These are phyloP conservation scores for Gouania willdenowi DNA, from an alignment of 2,797 vertebrate species.

Conservation along the genomic window DNA sequence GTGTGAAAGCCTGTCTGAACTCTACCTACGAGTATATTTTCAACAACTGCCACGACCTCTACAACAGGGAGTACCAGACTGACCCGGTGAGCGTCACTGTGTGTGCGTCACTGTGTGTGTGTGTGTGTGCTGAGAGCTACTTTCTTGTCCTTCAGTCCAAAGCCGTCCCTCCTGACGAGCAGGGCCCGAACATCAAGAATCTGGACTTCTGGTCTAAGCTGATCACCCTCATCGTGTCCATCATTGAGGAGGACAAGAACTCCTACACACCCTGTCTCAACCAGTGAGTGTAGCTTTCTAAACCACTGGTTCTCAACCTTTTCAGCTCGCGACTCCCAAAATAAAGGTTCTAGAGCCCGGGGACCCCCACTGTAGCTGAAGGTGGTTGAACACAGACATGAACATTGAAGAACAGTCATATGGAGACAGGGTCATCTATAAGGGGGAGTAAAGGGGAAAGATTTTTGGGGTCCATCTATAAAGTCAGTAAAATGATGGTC, in stretches of 20 bases:
- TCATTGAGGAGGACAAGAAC: conserved; percentile 98
- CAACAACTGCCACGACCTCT: conserved; percentile 95
- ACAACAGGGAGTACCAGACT: conserved; percentile 90
- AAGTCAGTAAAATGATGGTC: no score
- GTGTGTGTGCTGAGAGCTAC: no score
- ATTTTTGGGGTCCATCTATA: no score
- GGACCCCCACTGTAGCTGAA: no score
- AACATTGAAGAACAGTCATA: no score
- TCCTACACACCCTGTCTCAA: conserved; percentile 96
- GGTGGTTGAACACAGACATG: no score
- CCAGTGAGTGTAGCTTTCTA: conserved; percentile 59
- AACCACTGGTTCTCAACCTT: no score
- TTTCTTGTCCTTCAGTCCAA: conserved; percentile 74
- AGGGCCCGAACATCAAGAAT: conserved; percentile 91
- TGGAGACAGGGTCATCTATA: no score
- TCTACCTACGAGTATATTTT: conserved; percentile 98
- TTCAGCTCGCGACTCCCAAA: no score
- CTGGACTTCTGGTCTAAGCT: conserved; percentile 98
- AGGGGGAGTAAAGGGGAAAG: no score
- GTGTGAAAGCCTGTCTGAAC: conserved; percentile 95
- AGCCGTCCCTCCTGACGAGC: conserved; percentile 92
- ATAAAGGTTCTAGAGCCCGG: no score
- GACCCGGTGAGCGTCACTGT: conserved; percentile 77
- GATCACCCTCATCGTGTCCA: conserved; percentile 96
- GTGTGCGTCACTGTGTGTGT: not conserved